Percentiles rank a stretch among this genome's conserved stretches.
phyloP scores from a whole-genome alignment of 2,888 invertebrate species.

The Mycalesis mineus region DNA sequence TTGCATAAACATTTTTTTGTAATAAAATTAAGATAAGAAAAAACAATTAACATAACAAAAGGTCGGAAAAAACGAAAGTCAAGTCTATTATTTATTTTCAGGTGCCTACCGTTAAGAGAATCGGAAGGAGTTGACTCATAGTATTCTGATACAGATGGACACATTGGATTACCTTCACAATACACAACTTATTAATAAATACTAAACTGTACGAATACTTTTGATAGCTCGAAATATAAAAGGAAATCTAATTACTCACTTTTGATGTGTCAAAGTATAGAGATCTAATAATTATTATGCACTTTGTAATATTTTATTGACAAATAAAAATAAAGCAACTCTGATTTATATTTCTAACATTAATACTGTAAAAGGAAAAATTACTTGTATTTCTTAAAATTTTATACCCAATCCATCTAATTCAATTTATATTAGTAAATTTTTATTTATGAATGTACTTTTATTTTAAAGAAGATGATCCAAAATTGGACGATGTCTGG shows the following conservation, averaged over 20 bases:
- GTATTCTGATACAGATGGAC: conserved; percentile 63
- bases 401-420: background rate
- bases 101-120: conserved; percentile 30
- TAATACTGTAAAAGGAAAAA: background rate
- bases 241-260: background rate
- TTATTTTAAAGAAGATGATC: no score
- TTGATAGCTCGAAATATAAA: background rate
- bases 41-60: no score
- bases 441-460: background rate
- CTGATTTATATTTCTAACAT: background rate
- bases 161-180: conserved; percentile 21
- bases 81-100: conserved; percentile 30
- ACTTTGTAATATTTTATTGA: background rate
- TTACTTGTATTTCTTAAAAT: background rate
- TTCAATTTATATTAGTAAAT: background rate
- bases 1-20: no score
- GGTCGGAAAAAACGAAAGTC: no score
- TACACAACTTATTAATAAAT: background rate
- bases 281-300: background rate
- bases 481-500: no score
- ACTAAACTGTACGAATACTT: background rate
- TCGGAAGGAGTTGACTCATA: conserved; percentile 44
- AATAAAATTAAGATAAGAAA: no score
- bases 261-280: background rate
- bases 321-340: background rate